Evolutionary conservation across 2,797 vertebrate genomes (phyloP).

Genomic region (Gallinago stenura): DNA sequence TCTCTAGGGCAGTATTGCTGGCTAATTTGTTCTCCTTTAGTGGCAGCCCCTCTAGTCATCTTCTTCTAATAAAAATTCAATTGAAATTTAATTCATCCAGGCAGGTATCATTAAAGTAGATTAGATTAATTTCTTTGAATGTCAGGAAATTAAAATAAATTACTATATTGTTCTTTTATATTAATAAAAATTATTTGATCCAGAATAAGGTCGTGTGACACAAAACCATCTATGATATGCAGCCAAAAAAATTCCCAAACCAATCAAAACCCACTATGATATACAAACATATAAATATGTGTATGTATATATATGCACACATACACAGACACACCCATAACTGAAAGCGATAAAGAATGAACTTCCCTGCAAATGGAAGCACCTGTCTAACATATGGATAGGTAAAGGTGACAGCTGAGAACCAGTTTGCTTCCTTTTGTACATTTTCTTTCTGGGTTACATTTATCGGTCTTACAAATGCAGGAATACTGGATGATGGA

Average conservation of each 20-base stretch:
- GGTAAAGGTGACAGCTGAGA: neutral
- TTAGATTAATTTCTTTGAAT: constrained; percentile 38
- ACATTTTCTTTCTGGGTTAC: neutral
- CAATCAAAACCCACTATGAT: neutral
- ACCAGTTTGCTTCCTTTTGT: neutral
- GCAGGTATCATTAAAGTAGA: constrained; percentile 47
- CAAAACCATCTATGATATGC: neutral
- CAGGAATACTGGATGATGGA: neutral
- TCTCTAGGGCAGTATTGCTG: neutral
- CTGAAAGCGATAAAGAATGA: neutral
- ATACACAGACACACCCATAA: neutral
- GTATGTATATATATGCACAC: too few relatives aligned
- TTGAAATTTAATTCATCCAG: constrained; percentile 54
- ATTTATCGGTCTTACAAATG: neutral
- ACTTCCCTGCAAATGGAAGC: neutral
- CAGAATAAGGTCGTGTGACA: neutral
- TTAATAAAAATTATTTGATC: neutral
- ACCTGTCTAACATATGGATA: neutral
- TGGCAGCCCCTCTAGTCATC: neutral
- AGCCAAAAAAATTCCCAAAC: too few relatives aligned
- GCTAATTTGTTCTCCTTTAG: neutral
- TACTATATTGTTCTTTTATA: neutral
- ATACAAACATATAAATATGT: too few relatives aligned
- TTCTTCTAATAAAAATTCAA: constrained; percentile 51
- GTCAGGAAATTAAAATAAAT: constrained; percentile 42